Base-by-base conservation (phyloP, 1,140 invertebrate species). In the Hycleus phaleratus region DNA sequence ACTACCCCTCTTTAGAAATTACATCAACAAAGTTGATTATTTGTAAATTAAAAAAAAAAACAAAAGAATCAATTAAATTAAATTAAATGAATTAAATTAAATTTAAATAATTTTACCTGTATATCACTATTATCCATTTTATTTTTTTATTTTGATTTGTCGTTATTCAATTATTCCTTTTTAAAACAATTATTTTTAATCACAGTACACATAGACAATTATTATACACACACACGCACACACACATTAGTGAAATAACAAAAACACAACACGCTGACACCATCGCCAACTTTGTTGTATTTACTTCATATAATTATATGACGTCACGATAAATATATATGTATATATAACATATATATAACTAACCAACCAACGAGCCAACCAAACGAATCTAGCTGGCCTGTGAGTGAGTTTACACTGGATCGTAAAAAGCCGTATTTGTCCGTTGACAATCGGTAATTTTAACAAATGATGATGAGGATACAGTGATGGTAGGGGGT, bases 301-400 rank as follows among this genome's bases (percentile, higher is more conserved):
- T 18, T 32, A 85, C 84, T 85, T 83, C 83, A 82, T 83, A 81
- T 83, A 84, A 85, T 85, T 84, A 83, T 80, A 76, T 85, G 83
- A 84, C 82, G 82, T 85, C 83, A 84, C 79, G 75, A 78, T 79
- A 80, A 77, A 78, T 75, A 75, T 18, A 18, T 18, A 18, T 18
- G 18, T 18, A 18, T 18, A 18, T 18, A 18, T 18, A 18, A 18
- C 18, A 18, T 18, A 18, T 18, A 18, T 18, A 18, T 18, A 18
- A 18, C 18, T 18, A 18, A 18, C 18, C 18, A 18, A 18, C 18
- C 18, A 18, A 18, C 18, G 18, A 18, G 18, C 18, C 18, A 18
- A 18, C 18, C 18, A 18, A 18, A 18, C 18, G 18, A 18, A 18
- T 18, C 18, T 18, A 18, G 18, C 18, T 18, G 18, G 18, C 18